These are phyloP conservation scores for Drosophila sp. DNA, from an alignment of 1,140 invertebrate species.

Conservation along the genomic window DNA sequence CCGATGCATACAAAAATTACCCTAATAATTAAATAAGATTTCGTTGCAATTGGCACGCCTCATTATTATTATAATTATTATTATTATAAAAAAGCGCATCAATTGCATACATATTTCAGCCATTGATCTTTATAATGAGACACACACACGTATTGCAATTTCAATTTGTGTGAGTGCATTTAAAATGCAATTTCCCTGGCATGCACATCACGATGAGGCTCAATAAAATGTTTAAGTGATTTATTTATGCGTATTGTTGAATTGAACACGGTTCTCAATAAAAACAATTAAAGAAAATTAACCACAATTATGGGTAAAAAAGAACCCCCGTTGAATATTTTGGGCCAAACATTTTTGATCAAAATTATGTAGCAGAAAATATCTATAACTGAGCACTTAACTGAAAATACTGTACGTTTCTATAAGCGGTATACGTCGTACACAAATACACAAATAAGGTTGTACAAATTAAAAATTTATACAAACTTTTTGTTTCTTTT, in stretches of 20 bases:
- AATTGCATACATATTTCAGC: slow-evolving; percentile 42
- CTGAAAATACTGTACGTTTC: neutral
- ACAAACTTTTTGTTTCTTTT: too few species aligned
- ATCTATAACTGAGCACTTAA: neutral
- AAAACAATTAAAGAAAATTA: slow-evolving; percentile 75
- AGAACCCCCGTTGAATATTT: slow-evolving; percentile 17
- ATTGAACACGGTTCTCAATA: slow-evolving; percentile 55
- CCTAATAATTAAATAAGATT: slow-evolving; percentile 16
- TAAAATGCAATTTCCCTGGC: slow-evolving; percentile 69
- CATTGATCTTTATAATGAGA: slow-evolving; percentile 68
- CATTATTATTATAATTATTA: too few species aligned
- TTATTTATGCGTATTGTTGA: slow-evolving; percentile 72
- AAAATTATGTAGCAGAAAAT: neutral
- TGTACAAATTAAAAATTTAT: too few species aligned
- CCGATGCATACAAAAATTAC: slow-evolving; percentile 6
- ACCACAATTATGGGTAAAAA: slow-evolving; percentile 57
- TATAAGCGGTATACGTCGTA: too few species aligned
- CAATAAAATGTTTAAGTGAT: slow-evolving; percentile 71
- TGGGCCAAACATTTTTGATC: too few species aligned
- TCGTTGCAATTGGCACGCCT: slow-evolving; percentile 3
- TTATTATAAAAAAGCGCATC: slow-evolving; percentile 54
- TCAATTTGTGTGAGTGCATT: slow-evolving; percentile 25
- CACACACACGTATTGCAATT: slow-evolving; percentile 4
- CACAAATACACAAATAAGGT: too few species aligned
- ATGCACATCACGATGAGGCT: slow-evolving; percentile 31